Conservation (phyloP, 2,113 vertebrate genomes). For the Malaclemys terrapin region DNA sequence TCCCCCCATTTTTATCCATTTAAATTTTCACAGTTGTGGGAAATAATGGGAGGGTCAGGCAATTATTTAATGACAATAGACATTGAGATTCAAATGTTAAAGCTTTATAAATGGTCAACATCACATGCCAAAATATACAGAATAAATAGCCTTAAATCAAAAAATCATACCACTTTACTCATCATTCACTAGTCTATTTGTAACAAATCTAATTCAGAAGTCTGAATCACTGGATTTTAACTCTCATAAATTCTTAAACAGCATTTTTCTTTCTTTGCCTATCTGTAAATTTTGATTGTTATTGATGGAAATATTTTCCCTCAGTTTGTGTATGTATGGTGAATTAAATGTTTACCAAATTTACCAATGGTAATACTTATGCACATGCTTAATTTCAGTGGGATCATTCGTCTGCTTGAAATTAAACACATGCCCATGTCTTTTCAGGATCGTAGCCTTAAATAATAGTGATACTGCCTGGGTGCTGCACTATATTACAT, state of each 20-base stretch:
- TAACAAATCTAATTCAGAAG: neutral
- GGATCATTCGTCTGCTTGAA: neutral
- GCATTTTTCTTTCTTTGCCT: neutral
- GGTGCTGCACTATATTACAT: rapidly evolving
- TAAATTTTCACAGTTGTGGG: neutral
- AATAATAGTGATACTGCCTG: neutral
- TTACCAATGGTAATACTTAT: neutral
- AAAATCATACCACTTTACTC: neutral
- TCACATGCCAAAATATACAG: neutral
- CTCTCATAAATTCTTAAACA: neutral
- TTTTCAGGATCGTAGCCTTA: neutral
- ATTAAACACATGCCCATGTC: neutral
- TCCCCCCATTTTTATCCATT: neutral
- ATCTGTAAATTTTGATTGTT: neutral
- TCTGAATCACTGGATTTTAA: neutral
- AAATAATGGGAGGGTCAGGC: neutral
- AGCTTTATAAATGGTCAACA: neutral
- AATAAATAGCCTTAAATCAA: neutral
- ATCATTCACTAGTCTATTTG: neutral
- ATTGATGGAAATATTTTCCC: neutral
- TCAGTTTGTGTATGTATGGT: neutral
- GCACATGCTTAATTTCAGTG: neutral
- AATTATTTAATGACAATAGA: neutral
- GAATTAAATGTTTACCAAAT: neutral
- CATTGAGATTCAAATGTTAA: neutral